Evolutionary conservation across 2,797 vertebrate species (phyloP).

Genomic region (Lophura swinhoii): DNA sequence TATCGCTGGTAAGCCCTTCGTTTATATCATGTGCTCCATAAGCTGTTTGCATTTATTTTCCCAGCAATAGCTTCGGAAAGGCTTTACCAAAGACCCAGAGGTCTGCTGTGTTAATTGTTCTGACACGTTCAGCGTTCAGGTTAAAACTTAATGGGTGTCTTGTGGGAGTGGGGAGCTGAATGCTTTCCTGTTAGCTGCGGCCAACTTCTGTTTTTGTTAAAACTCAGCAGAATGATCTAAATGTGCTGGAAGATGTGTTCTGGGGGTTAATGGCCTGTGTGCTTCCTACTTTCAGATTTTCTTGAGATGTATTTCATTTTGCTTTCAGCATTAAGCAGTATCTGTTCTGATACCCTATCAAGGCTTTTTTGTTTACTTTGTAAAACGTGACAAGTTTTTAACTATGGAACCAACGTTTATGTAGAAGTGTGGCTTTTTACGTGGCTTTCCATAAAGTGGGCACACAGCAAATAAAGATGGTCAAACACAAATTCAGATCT

Average conservation of each 20-base stretch:
- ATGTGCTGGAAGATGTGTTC: constrained; percentile 45
- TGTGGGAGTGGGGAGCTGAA: constrained; percentile 24
- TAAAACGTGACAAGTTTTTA: background rate
- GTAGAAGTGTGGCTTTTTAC: background rate
- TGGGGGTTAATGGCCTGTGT: constrained; percentile 29
- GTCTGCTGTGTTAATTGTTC: constrained; percentile 50
- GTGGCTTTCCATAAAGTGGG: background rate
- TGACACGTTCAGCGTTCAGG: constrained; percentile 28
- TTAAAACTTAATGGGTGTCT: constrained; percentile 48
- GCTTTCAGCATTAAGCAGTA: background rate
- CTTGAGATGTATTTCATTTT: constrained; percentile 29
- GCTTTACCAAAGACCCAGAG: constrained; percentile 7
- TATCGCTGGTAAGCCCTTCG: background rate
- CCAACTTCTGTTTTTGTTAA: constrained; percentile 36
- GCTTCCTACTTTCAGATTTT: constrained; percentile 42
- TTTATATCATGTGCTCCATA: background rate
- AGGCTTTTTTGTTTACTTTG: background rate
- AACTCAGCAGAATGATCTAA: constrained; percentile 51
- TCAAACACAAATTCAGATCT: constrained; percentile 4
- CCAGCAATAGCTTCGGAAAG: background rate
- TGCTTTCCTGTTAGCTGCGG: background rate
- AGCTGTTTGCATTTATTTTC: background rate
- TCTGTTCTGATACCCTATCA: background rate
- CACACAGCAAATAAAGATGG: background rate
- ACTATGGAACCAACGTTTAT: background rate